These are phyloP conservation scores for Aphyosemion australe DNA, from an alignment of 2,113 vertebrate species.

Conservation along the genomic window DNA sequence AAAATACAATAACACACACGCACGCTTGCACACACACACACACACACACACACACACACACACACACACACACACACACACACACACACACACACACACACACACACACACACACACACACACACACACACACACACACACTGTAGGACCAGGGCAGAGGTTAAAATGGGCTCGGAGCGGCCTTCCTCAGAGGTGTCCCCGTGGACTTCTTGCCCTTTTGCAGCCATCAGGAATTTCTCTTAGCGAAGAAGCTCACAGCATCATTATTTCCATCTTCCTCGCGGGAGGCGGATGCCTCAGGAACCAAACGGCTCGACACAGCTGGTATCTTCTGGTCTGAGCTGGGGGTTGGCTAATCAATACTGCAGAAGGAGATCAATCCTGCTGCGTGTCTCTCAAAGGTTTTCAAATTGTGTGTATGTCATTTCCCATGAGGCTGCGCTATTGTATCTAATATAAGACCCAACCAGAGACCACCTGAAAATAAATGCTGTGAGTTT, in stretches of 20 bases:
- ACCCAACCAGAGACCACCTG: constrained; percentile 52
- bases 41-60: too few species aligned
- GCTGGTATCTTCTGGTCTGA: constrained; percentile 67
- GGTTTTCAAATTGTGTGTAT: constrained; percentile 37
- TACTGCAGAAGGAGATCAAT: constrained; percentile 64
- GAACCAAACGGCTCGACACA: constrained; percentile 68
- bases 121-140: background rate
- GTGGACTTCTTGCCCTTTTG: constrained; percentile 70
- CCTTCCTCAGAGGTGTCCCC: constrained; percentile 60
- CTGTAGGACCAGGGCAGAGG: constrained; percentile 34
- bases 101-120: too few species aligned
- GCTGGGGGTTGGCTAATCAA: constrained; percentile 71
- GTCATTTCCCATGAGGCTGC: constrained; percentile 47
- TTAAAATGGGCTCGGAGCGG: constrained; percentile 55
- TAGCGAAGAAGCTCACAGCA: constrained; percentile 40
- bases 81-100: too few species aligned
- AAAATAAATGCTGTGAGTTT: constrained; percentile 6
- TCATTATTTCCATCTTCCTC: constrained; percentile 70
- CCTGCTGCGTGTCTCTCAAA: constrained; percentile 38
- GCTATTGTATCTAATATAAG: constrained; percentile 31
- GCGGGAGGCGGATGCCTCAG: constrained; percentile 58
- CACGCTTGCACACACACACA: too few species aligned
- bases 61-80: too few species aligned
- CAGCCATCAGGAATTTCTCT: constrained; percentile 48
- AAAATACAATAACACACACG: constrained; percentile 1